A percentile compares a stretch with the other conserved stretches of the same genome.
Evolutionary conservation across 2,888 invertebrate species (phyloP).

Genomic region (Melinopterus prodromus): DNA sequence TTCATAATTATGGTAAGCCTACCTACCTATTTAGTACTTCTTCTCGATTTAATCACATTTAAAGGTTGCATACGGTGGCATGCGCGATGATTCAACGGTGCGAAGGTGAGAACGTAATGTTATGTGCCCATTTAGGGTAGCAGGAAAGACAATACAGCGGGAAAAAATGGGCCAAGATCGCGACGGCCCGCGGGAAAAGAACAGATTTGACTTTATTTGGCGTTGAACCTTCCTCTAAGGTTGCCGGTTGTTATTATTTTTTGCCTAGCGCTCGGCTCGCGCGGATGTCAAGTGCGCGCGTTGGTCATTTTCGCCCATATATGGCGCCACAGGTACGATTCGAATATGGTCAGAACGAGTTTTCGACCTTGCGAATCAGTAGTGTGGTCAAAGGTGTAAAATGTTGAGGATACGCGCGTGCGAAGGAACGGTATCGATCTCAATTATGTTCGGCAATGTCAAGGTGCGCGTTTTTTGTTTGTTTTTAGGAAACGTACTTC

Average conservation of each 20-base stretch:
- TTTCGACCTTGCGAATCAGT: too few species aligned
- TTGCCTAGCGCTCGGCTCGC: background rate
- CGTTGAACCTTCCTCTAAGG: background rate
- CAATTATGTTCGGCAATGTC: too few species aligned
- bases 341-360: background rate
- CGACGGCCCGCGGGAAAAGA: background rate
- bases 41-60: too few species aligned
- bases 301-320: background rate
- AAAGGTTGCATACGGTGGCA: background rate
- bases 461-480: too few species aligned
- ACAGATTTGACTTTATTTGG: background rate
- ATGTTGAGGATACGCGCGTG: too few species aligned
- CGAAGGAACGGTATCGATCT: too few species aligned
- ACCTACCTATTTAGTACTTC: too few species aligned
- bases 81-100: background rate
- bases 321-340: background rate
- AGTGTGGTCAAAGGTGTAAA: too few species aligned
- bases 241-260: background rate
- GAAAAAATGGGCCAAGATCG: background rate
- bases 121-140: background rate
- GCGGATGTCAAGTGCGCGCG: background rate
- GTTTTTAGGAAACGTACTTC: too few species aligned
- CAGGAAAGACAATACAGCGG: background rate
- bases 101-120: background rate
- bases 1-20: too few species aligned